These are phyloP conservation scores for Platysternon megacephalum DNA, from an alignment of 2,113 vertebrate species.

Conservation along the genomic window DNA sequence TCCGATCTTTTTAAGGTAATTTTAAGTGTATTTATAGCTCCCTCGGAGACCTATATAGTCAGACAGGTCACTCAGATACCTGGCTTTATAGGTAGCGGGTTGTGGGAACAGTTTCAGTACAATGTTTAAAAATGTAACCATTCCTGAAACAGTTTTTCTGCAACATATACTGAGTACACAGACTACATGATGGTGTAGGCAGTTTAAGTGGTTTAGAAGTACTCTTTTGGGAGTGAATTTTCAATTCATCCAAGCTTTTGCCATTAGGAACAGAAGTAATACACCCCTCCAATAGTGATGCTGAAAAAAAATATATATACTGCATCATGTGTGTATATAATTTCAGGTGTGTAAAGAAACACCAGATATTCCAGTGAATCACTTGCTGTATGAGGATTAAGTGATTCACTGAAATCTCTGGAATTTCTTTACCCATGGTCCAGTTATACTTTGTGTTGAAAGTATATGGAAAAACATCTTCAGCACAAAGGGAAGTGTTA, in stretches of 20 bases:
- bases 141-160: not conserved
- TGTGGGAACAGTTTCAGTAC: not conserved
- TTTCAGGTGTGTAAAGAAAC: not conserved
- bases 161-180: not conserved
- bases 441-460: not conserved
- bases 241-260: not conserved
- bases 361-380: no score
- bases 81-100: not conserved
- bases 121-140: constrained; percentile 9
- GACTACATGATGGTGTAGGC: not conserved
- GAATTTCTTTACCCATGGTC: not conserved
- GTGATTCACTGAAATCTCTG: not conserved
- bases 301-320: no score
- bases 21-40: not conserved
- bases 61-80: not conserved
- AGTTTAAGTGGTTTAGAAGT: not conserved
- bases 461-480: no score
- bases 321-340: accelerated
- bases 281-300: not conserved
- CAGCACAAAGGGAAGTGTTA: not conserved
- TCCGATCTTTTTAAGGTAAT: not conserved
- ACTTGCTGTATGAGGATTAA: no score
- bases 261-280: not conserved
- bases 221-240: not conserved
- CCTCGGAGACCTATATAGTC: not conserved